These are phyloP conservation scores for Opisthocomus hoazin DNA, from an alignment of 2,113 vertebrate species.

Conservation along the genomic window DNA sequence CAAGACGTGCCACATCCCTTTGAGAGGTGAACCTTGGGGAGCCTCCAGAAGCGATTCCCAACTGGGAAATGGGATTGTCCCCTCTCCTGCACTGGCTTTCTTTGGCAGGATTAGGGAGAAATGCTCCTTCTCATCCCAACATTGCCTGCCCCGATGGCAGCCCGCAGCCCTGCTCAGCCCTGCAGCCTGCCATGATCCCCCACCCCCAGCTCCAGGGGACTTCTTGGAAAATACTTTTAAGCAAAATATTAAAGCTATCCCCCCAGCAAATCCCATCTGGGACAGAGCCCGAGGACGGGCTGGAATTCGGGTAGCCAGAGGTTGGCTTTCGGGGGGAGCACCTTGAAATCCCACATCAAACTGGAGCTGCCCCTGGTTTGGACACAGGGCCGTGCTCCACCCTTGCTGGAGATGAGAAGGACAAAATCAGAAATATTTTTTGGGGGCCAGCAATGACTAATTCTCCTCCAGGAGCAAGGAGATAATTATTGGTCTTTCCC, in stretches of 20 bases:
- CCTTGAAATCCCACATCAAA: background rate
- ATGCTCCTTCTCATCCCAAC: background rate
- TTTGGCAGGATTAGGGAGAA: background rate
- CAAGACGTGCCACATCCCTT: background rate
- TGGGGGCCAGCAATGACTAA: background rate
- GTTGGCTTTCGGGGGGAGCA: fast-evolving
- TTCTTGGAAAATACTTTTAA: background rate
- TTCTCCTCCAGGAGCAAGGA: background rate
- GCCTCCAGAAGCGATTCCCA: background rate
- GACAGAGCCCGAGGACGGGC: background rate
- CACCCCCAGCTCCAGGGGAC: background rate
- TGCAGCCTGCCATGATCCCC: fast-evolving
- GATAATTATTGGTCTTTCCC: background rate
- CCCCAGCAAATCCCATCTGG: fast-evolving
- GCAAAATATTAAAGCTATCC: background rate
- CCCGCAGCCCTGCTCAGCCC: fast-evolving
- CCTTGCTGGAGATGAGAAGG: background rate
- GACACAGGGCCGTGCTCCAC: too few species aligned
- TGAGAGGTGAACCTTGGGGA: background rate
- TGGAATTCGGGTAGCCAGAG: background rate
- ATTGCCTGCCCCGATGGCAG: fast-evolving
- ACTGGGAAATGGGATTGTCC: background rate
- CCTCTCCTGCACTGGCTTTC: background rate
- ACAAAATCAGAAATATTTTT: background rate
- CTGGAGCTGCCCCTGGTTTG: background rate